A percentile compares a stretch with the other conserved stretches of the same genome.
Evolutionary conservation across 2,888 invertebrate genomes (phyloP).

Genomic region (Platycnemis pennipes): DNA sequence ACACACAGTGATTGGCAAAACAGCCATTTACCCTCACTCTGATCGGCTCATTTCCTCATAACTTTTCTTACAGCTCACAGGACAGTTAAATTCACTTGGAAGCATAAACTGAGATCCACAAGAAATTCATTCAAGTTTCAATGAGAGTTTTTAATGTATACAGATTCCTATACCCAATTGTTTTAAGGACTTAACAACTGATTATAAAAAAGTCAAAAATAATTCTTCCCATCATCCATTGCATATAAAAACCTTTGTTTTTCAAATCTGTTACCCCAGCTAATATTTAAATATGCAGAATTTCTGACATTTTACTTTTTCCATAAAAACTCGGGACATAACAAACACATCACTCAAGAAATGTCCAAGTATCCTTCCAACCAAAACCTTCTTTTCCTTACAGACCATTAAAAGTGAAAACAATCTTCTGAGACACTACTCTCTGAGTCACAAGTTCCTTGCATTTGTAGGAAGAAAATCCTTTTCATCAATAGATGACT

Average conservation of each 20-base stretch:
- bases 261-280: not conserved
- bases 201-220: constrained; percentile 41
- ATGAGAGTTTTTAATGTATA: not conserved
- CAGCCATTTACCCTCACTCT: constrained; percentile 24
- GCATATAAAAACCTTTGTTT: not conserved
- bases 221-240: constrained; percentile 33
- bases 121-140: not conserved
- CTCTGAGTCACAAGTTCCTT: not conserved
- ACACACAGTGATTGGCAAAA: constrained; percentile 8
- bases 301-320: not conserved
- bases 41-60: not conserved
- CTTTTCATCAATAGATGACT: not conserved
- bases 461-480: not conserved
- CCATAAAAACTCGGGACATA: constrained; percentile 8
- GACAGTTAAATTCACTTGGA: constrained; percentile 14
- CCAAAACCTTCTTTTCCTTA: not conserved
- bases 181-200: constrained; percentile 23
- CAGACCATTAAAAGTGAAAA: not conserved
- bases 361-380: not conserved
- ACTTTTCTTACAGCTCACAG: constrained; percentile 21
- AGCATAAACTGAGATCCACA: constrained; percentile 29
- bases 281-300: constrained; percentile 29
- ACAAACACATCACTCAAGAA: not conserved
- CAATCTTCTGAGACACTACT: not conserved
- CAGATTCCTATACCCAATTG: not conserved